Evolutionary conservation across 2,113 vertebrate species (phyloP), one percentile per base, ranked within the genome.

Genomic region (Tachysurus vachellii): DNA sequence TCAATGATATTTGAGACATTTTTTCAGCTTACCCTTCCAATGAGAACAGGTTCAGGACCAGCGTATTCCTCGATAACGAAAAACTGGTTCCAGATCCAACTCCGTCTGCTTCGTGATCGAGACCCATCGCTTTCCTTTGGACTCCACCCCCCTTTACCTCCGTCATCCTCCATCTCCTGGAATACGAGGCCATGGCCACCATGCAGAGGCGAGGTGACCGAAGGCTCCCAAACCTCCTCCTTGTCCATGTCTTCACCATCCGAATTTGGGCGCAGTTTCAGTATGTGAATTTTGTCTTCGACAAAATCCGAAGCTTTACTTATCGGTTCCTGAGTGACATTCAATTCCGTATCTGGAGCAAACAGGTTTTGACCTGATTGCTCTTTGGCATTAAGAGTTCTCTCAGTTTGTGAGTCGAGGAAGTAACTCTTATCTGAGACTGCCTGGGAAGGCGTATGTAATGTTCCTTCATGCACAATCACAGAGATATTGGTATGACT

Each of bases 31-130:
- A 98, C 97, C 96, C 97, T 96, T 91, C 97, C 97, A 26, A 98
- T 98, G 86, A 97, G 96, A 89, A 98, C 97, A 0, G 97, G 97
- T 91, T 98, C 97, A 1, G 97, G 97, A 28, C 97, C 97, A 0
- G 96, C 94, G 47, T 97, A 98, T 82, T 98, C 97, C 91, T 98
- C 97, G 1, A 98, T 97, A 91, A 98, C 97, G 87, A 98, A 98
- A 92, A 98, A 98, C 94, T 98, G 97, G 92, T 98, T 98, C 97
- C 97, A 98, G 89, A 98, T 97, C 97, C 97, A 98, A 92, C 97
- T 98, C 91, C 97, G 95, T 61, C 96, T 94, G 89, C 95, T 96
- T 81, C 97, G 94, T n/a, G 95, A 94, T 70, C 96, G 95, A 1
- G 94, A 85, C n/a, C 92, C 93, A 28, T 93, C 94, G 36, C 70